phyloP scores from a whole-genome alignment of 53 echinoderm and acorn worm genomes.

The Holothuria scabra region DNA sequence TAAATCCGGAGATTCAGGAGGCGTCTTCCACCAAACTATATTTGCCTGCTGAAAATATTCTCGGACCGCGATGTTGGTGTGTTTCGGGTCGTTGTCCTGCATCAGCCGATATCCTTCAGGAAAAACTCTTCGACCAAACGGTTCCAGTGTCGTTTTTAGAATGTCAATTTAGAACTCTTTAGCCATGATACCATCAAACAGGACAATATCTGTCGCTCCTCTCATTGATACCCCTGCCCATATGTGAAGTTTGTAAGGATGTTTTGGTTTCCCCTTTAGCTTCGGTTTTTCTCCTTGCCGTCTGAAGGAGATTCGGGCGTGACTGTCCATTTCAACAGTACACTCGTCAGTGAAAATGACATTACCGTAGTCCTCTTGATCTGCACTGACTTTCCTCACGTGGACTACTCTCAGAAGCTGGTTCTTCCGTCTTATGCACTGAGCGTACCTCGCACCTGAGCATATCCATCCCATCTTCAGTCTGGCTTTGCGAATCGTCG shows the following conservation, averaged over 20 bases:
- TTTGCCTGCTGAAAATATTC: constrained; percentile 44
- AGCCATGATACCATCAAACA: constrained; percentile 67
- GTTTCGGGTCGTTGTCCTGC: constrained; percentile 80
- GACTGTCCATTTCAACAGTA: constrained; percentile 52
- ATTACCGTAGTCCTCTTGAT: neutral
- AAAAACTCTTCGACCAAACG: constrained; percentile 41
- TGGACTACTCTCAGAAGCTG: neutral
- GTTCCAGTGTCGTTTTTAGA: constrained; percentile 39
- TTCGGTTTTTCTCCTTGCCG: constrained; percentile 8
- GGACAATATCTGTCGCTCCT: constrained; percentile 49
- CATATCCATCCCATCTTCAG: constrained; percentile 9
- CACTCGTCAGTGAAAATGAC: constrained; percentile 62
- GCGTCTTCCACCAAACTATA: constrained; percentile 64
- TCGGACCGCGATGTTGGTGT: constrained; percentile 46
- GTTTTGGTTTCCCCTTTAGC: constrained; percentile 45
- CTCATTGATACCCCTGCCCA: constrained; percentile 66
- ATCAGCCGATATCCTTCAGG: constrained; percentile 60
- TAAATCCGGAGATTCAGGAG: constrained; percentile 66
- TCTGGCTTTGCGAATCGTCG: constrained; percentile 7
- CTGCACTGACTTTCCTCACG: neutral
- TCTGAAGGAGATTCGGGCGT: constrained; percentile 18
- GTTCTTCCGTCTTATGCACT: constrained; percentile 13
- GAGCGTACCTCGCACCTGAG: neutral
- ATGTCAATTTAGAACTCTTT: constrained; percentile 64
- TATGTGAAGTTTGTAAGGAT: constrained; percentile 58